phyloP scores from a whole-genome alignment of 2,797 vertebrate species.

The Poecile montanus region DNA sequence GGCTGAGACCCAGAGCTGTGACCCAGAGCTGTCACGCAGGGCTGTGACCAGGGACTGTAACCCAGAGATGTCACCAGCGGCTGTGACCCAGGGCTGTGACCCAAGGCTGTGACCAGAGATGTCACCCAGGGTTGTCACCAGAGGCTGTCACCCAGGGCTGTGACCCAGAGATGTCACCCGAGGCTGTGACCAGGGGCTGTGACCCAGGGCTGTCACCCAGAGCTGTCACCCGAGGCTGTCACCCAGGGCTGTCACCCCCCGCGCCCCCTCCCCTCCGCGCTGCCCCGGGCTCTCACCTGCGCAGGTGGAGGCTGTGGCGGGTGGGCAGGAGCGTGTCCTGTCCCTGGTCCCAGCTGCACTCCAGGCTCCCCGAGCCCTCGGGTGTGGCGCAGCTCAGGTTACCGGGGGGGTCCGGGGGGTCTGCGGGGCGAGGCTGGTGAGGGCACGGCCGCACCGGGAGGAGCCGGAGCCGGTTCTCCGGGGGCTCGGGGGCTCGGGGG shows the following conservation, averaged over 20 bases:
- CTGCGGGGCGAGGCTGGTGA: background rate
- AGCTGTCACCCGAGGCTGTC: background rate
- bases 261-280: background rate
- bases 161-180: too few species aligned
- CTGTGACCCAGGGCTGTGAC: background rate
- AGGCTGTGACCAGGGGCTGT: too few species aligned
- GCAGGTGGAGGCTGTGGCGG: slow-evolving; percentile 56
- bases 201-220: background rate
- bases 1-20: too few species aligned
- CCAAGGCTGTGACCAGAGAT: background rate
- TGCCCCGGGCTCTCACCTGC: slow-evolving; percentile 20
- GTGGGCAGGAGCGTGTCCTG: slow-evolving; percentile 59
- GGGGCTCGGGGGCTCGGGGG: background rate
- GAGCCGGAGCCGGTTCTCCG: accelerated
- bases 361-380: slow-evolving; percentile 61
- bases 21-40: too few species aligned
- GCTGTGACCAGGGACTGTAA: background rate
- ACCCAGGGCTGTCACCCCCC: background rate
- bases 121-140: background rate
- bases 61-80: background rate
- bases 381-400: slow-evolving; percentile 68
- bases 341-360: slow-evolving; percentile 59
- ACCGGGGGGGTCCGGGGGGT: slow-evolving; percentile 68
- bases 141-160: too few species aligned
- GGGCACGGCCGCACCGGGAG: accelerated